Base-by-base conservation (phyloP, 2,113 vertebrate genomes). In the Oriolus oriolus region DNA sequence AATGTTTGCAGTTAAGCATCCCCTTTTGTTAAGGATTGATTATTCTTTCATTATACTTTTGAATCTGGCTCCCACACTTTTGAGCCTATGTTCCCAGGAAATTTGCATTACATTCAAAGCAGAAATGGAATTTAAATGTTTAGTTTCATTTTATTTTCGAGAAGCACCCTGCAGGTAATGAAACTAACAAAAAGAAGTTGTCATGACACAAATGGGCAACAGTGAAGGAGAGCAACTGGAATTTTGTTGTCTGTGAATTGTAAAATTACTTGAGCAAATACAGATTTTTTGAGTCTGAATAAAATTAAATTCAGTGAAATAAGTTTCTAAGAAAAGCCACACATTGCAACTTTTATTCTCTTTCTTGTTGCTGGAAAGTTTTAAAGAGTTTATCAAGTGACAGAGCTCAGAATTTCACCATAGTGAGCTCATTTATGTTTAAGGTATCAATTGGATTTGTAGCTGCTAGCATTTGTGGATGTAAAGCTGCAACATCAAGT, bases 361-460 rank as follows among this genome's bases (percentile, higher is more conserved):
- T 82, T 92, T 76, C 63, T 90, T 95, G 54, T 59, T 95, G 24
- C 71, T 89, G 42, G 63, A 96, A 93, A 27, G 20, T 8, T 50
- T 92, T 94, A 90, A 97, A 89, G 78, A 37, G 11, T 89, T 95
- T 96, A 68, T 95, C 50, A 95, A 95, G 73, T 50, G 31, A 65
- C 52, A 90, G 93, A 95, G 57, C 26, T 61, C 68, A 86, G 82
- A 74, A 44, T 80, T 93, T 85, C 89, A 89, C 79, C 23, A 71
- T 23, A 65, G 5, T 33, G 85, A 77, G 37, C 85, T 84, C 24
- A 30, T 84, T 95, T 93, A 96, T 94, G 68, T 95, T 92, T 84
- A 96, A 96, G 61, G 19, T 94, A 85, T 91, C 94, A 70, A 93
- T 89, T 96, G 37, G 33, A 79, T 96, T 83, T 97, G 82, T 96